phyloP scores from a whole-genome alignment of 2,797 vertebrate genomes.

The Chloroceryle inda region DNA sequence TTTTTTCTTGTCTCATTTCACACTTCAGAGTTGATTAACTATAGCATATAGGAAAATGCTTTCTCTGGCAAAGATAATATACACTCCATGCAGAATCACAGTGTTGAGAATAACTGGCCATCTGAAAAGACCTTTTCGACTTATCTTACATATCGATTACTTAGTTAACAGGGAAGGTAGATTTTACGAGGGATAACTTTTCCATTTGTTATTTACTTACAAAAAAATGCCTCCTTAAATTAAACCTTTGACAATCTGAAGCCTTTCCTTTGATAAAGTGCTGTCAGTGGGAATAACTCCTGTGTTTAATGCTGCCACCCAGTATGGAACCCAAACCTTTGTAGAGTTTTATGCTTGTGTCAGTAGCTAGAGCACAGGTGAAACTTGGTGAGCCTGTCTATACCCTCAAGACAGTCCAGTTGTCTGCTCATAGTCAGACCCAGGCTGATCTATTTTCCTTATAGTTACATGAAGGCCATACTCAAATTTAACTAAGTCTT shows the following conservation, averaged over 20 bases:
- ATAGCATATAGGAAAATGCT: conserved; percentile 9
- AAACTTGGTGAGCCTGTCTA: neutral
- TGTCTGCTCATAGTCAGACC: rapidly evolving
- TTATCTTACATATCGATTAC: conserved; percentile 28
- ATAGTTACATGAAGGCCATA: neutral
- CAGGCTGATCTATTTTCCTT: neutral
- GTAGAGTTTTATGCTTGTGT: neutral
- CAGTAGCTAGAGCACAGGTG: neutral
- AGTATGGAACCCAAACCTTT: neutral
- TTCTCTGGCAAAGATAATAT: neutral
- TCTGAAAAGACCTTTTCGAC: conserved; percentile 1
- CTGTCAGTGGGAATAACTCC: neutral
- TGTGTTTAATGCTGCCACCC: neutral
- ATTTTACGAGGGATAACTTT: neutral
- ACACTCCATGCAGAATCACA: conserved; percentile 1
- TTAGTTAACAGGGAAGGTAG: neutral
- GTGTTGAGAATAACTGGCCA: neutral
- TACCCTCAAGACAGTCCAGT: neutral
- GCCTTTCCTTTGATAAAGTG: neutral
- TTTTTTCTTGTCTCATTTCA: conserved; percentile 41
- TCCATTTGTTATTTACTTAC: neutral
- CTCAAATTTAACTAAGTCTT: neutral
- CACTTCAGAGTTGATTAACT: conserved; percentile 22
- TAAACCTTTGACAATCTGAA: neutral
- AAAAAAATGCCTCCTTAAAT: neutral